Percentiles rank a stretch among this genome's conserved stretches.
Evolutionary conservation across 2,797 vertebrate species (phyloP).

Genomic region (Bradypodion ventrale): DNA sequence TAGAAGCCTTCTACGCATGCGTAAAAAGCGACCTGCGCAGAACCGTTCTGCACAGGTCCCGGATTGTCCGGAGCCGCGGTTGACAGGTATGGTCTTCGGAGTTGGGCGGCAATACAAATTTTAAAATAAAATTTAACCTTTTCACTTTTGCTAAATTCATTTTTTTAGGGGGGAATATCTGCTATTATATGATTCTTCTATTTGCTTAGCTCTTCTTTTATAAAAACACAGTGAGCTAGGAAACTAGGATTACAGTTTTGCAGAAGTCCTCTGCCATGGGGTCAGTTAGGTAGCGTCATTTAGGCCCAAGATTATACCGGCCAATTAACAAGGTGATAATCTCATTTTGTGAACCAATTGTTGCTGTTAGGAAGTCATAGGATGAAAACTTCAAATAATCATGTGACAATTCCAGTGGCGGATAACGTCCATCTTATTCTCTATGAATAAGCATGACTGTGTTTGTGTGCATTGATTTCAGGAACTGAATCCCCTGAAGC

Average conservation of each 20-base stretch:
- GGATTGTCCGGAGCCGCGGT: too few species aligned
- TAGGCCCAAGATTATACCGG: background rate
- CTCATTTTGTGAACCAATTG: too few species aligned
- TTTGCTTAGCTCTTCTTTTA: background rate
- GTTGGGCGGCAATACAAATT: too few species aligned
- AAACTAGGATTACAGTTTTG: background rate
- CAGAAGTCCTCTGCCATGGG: background rate
- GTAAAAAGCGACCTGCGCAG: too few species aligned
- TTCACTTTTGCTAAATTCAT: background rate
- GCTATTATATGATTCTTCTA: background rate
- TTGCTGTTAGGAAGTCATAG: background rate
- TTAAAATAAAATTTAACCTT: too few species aligned
- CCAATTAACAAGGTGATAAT: background rate
- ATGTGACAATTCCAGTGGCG: background rate
- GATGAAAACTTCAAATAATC: slow-evolving; percentile 12
- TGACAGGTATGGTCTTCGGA: too few species aligned
- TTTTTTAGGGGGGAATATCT: background rate
- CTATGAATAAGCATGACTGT: slow-evolving; percentile 66
- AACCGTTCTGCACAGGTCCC: too few species aligned
- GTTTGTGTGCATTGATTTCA: slow-evolving; percentile 67
- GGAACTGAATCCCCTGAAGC: slow-evolving; percentile 61
- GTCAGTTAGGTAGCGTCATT: too few species aligned
- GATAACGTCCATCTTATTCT: slow-evolving; percentile 59
- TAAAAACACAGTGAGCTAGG: background rate
- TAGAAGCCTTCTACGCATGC: too few species aligned